Evolutionary conservation across 2,797 vertebrate genomes (phyloP).

Genomic region (Alectoris magna): DNA sequence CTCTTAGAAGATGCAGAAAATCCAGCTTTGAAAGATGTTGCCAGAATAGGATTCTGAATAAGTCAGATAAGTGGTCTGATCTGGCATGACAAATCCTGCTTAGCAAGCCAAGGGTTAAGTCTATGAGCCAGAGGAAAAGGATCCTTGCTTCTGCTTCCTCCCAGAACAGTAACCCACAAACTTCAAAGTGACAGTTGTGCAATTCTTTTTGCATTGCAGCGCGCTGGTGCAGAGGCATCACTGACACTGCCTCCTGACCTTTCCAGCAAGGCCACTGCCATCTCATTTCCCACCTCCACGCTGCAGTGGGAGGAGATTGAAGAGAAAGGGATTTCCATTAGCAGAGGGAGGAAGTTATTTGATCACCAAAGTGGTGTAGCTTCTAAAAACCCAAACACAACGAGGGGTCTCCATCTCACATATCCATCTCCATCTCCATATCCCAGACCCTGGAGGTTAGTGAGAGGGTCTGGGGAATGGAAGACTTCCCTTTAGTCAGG

Average conservation of each 20-base stretch:
- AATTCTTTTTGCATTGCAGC: rapidly evolving
- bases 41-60: not conserved
- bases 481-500: too few species aligned
- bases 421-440: too few species aligned
- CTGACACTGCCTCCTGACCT: not conserved
- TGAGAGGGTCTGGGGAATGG: too few species aligned
- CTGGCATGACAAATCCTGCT: not conserved
- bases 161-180: not conserved
- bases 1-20: not conserved
- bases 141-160: not conserved
- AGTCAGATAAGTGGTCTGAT: not conserved
- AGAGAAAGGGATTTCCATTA: constrained; percentile 2
- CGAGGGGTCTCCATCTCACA: not conserved
- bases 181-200: not conserved
- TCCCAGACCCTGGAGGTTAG: too few species aligned
- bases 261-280: not conserved
- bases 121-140: not conserved
- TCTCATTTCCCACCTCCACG: not conserved
- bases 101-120: not conserved
- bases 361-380: not conserved
- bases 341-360: not conserved
- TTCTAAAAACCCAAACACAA: not conserved
- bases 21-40: not conserved
- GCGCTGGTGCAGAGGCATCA: not conserved
- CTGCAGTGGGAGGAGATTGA: not conserved